A percentile compares a stretch with the other conserved stretches of the same genome.
These are phyloP conservation scores for Xiphydria camelus DNA, from an alignment of 2,888 invertebrate genomes.

Conservation along the genomic window DNA sequence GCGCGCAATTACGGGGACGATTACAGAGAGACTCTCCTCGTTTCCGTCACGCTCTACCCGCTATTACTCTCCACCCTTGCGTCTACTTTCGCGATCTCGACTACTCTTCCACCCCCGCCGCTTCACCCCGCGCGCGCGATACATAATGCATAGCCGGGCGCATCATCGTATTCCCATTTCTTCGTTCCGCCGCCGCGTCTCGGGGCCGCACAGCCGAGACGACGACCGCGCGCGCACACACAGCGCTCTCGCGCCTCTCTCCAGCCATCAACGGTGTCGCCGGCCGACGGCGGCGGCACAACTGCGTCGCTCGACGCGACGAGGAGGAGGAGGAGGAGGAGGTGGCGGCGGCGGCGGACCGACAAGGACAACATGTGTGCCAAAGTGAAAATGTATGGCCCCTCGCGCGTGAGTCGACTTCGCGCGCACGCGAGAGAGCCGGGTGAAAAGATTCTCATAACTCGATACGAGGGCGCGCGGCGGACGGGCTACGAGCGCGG, in stretches of 20 bases:
- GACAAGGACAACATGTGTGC: constrained; percentile 54
- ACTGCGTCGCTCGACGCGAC: constrained; percentile 8
- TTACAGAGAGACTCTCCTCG: no score
- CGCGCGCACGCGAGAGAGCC: constrained; percentile 15
- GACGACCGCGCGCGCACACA: no score
- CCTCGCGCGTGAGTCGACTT: constrained; percentile 47
- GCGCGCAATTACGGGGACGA: no score
- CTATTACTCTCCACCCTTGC: no score
- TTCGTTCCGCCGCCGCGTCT: constrained; percentile 18
- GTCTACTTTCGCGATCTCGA: no score
- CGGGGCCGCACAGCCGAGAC: no score
- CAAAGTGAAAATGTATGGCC: constrained; percentile 57
- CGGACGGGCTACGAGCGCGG: constrained; percentile 18
- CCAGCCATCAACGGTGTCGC: no score
- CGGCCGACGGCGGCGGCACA: background rate
- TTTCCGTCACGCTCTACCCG: no score
- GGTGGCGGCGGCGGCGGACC: no score
- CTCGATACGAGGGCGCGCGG: constrained; percentile 39
- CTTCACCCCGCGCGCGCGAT: constrained; percentile 43
- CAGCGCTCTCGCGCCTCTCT: no score
- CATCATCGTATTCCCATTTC: constrained; percentile 58
- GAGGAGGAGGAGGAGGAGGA: constrained; percentile 40
- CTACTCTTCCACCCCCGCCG: no score
- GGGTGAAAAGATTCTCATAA: constrained; percentile 49
- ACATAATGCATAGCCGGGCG: constrained; percentile 51